Percentiles rank a stretch among this genome's conserved stretches.
These are phyloP conservation scores for Acanthurus lineatus DNA, from an alignment of 2,797 vertebrate genomes.

Conservation along the genomic window DNA sequence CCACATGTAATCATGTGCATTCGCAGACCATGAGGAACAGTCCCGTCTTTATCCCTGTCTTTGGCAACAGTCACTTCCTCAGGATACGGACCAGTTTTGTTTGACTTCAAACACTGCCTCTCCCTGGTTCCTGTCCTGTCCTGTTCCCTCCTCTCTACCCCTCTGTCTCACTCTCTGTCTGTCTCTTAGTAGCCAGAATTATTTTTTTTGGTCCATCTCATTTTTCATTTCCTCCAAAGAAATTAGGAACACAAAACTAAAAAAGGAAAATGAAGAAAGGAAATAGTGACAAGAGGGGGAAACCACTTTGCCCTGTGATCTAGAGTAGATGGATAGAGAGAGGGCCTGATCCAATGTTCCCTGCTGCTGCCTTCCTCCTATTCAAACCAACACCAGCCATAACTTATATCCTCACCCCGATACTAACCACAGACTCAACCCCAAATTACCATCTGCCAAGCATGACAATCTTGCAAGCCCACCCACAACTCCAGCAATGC, in stretches of 20 bases:
- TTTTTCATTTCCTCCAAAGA: conserved; percentile 43
- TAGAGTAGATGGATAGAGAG: conserved; percentile 39
- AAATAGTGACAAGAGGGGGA: conserved; percentile 50
- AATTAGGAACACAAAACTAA: conserved; percentile 32
- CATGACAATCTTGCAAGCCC: conserved; percentile 78
- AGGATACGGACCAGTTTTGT: conserved; percentile 80
- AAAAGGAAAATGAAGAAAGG: conserved; percentile 42
- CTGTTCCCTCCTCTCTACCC: conserved; percentile 57
- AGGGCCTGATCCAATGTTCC: conserved; percentile 42
- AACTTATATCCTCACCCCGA: conserved; percentile 79
- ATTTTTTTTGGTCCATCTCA: conserved; percentile 46
- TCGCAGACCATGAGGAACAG: conserved; percentile 71
- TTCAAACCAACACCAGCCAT: conserved; percentile 72
- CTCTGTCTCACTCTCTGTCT: conserved; percentile 39
- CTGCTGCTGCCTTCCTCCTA: conserved; percentile 57
- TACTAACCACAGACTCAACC: conserved; percentile 82
- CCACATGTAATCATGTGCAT: conserved; percentile 74
- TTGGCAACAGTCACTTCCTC: conserved; percentile 83
- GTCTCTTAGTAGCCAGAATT: conserved; percentile 29
- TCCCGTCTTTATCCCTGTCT: conserved; percentile 77
- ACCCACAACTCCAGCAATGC: conserved; percentile 78
- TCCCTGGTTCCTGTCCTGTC: conserved; percentile 72
- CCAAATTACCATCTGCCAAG: conserved; percentile 82
- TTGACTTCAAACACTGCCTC: conserved; percentile 81
- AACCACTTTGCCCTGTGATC: conserved; percentile 58